Evolutionary conservation across 2,888 invertebrate species (phyloP), one percentile per base, ranked within the genome.

Genomic region (Bedellia somnulentella): DNA sequence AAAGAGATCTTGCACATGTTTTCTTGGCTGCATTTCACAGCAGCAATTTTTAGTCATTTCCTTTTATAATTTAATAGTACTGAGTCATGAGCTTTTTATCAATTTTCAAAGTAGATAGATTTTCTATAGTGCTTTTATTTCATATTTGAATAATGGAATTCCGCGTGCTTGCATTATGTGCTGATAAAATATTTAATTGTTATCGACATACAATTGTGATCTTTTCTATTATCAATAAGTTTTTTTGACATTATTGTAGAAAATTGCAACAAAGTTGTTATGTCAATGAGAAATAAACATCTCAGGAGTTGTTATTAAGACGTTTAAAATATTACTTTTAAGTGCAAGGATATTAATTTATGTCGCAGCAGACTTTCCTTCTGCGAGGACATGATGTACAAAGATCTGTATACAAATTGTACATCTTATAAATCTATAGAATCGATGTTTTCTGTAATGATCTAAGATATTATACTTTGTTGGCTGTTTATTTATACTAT

Each of bases 401-500:
- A n/a, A n/a, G n/a, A n/a, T n/a, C n/a, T n/a, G n/a, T n/a, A n/a
- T n/a, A n/a, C n/a, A 35, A 21, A 35, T 11, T 35, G 33, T 36
- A 34, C 35, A 35, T 35, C 37, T 36, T 37, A 36, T 36, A 35
- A 15, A 15, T 6, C 16, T 11, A 27, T 9, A 27, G 4, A 5
- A 15, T 12, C 6, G 3, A 12, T 11, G 8, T 13, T 24, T 13
- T 41, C 34, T 30, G 52, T 59, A 51, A 51, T 39, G 35, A 42
- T 43, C 42, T 44, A 40, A 44, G 40, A 40, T 44, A 44, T 47
- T 48, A 44, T 52, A 52, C 43, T 45, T 61, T 63, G 64, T 66
- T 67, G 60, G 63, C 66, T 66, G 67, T 67, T 70, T 61, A 61
- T 61, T 63, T 60, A 57, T 5, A 23, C 8, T 31, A 13, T 53